Conservation (phyloP, 2,888 invertebrate genomes). For the Tiliacea citrago region DNA sequence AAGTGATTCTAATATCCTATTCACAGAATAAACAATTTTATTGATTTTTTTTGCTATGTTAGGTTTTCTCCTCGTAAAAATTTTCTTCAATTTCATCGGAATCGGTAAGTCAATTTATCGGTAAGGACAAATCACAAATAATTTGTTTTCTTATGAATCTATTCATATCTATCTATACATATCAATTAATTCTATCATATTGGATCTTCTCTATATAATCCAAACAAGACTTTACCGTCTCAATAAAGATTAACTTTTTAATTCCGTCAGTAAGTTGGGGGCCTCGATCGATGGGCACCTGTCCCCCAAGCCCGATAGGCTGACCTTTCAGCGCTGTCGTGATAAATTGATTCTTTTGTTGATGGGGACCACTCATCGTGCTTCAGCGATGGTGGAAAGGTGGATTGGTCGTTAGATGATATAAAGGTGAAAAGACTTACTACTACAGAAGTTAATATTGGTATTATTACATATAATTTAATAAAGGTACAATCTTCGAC, state of each 20-base stretch:
- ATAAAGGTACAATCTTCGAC: background rate
- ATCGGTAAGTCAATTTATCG: no score
- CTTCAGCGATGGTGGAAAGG: slow-evolving; percentile 11
- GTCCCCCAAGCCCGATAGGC: slow-evolving; percentile 58
- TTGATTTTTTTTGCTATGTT: no score
- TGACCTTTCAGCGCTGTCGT: slow-evolving; percentile 75
- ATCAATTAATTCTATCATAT: background rate
- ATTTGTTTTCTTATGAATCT: no score
- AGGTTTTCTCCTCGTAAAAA: no score
- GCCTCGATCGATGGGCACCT: slow-evolving; percentile 60
- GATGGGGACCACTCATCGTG: slow-evolving; percentile 57
- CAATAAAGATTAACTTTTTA: slow-evolving; percentile 71
- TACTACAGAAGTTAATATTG: background rate
- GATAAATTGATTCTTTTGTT: slow-evolving; percentile 82
- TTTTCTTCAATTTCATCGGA: no score
- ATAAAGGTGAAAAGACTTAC: background rate
- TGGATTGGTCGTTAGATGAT: slow-evolving; percentile 27
- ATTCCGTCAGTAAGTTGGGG: slow-evolving; percentile 60
- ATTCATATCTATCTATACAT: no score
- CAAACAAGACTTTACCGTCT: slow-evolving; percentile 14
- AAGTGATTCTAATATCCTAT: no score
- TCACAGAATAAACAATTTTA: no score
- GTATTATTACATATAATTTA: background rate
- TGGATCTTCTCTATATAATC: slow-evolving; percentile 10
- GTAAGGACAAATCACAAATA: no score